Base-by-base conservation (phyloP, 2,888 invertebrate genomes). In the Tetranychus piercei region DNA sequence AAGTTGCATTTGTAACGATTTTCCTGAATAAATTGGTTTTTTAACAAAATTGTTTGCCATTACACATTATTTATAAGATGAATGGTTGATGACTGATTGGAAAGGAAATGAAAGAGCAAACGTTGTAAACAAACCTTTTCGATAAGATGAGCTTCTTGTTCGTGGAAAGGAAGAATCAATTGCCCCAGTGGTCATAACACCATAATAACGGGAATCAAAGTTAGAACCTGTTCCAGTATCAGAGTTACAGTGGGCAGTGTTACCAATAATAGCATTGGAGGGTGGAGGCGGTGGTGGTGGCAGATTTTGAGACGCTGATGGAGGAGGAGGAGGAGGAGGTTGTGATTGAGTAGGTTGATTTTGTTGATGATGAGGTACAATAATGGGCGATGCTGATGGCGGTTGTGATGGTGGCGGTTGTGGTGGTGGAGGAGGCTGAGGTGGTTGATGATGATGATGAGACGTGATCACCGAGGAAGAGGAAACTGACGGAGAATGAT, bases 91-190 rank as follows among this genome's bases (percentile, higher is more conserved):
- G 55, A 45, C 1, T 45, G 3, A 55, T 55, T 15, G 15, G 7
- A 55, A 5, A 55, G 55, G 55, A 55, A 7, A 55, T 9, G 6
- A 55, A 55, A 55, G 9, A 55, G 15, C 2, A 15, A 55, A 15
- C 45, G 9, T 45, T 45, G 9, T 8, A 15, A 5, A 15, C 15
- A 55, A 15, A 69, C 69, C 69, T 69, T 69, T 69, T 23, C 69
- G 69, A 22, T 69, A 23, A 69, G 69, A 23, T 69, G 69, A 69
- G 69, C 69, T 69, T 69, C 69, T 69, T 69, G 69, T 69, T 23
- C 69, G 69, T 23, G 69, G 34, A n/a, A 69, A 20, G 34, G 34
- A 23, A 23, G 69, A 22, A 69, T 69, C 69, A 69, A 69, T 20
- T n/a, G 71, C 71, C 20, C 71, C 71, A 45, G 43, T 44, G 20